Evolutionary conservation across 1,140 invertebrate species (phyloP).

Genomic region (Lordiphosa clarofinis): DNA sequence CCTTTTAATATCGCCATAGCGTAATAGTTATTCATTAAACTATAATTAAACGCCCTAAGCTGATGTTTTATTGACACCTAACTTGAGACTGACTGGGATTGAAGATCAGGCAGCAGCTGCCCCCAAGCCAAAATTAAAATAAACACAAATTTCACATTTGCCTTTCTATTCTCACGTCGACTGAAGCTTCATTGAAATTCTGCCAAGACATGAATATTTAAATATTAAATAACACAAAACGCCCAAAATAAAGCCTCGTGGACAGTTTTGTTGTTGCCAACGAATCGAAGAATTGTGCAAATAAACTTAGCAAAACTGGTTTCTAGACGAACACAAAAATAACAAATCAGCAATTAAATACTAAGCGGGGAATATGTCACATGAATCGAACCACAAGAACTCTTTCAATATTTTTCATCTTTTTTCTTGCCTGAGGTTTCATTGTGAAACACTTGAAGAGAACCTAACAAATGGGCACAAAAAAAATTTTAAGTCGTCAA

Average conservation of each 20-base stretch:
- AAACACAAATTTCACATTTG: not conserved
- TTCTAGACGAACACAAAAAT: slow-evolving; percentile 25
- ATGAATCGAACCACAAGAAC: slow-evolving; percentile 18
- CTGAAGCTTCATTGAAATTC: slow-evolving; percentile 24
- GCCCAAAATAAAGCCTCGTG: slow-evolving; percentile 9
- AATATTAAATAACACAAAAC: slow-evolving; percentile 43
- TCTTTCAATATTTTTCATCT: not conserved
- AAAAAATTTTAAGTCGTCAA: slow-evolving; percentile 52
- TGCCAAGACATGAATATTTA: slow-evolving; percentile 43
- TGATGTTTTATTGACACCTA: slow-evolving; percentile 28
- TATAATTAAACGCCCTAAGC: slow-evolving; percentile 38
- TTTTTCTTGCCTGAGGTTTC: slow-evolving; percentile 5
- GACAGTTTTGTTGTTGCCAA: slow-evolving; percentile 20
- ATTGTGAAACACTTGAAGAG: slow-evolving; percentile 40
- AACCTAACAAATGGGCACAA: slow-evolving; percentile 25
- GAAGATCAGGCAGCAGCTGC: no score
- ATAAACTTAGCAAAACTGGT: slow-evolving; percentile 43
- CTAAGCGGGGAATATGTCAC: slow-evolving; percentile 25
- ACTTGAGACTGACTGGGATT: not conserved
- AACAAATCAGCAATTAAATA: slow-evolving; percentile 19
- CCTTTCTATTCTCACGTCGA: slow-evolving; percentile 15
- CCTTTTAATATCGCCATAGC: slow-evolving; percentile 16
- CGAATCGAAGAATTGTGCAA: slow-evolving; percentile 43
- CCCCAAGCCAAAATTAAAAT: no score
- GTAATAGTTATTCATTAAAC: slow-evolving; percentile 33